Conservation (phyloP, 2,797 vertebrate genomes). For the Echiichthys vipera region DNA sequence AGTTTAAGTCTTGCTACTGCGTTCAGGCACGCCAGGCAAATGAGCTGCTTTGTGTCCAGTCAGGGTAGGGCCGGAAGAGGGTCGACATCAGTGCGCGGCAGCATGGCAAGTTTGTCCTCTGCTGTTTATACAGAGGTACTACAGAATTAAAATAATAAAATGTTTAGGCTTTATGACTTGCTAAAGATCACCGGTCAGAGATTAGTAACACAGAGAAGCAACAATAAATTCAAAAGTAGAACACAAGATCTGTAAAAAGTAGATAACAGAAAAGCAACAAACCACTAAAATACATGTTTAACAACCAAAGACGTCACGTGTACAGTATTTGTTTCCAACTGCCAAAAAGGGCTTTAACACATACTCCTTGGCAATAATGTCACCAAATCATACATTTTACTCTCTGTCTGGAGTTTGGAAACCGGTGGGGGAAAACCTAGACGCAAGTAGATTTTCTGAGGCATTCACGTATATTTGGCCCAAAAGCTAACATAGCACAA, state of each 20-base stretch:
- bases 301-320: background rate
- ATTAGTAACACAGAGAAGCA: background rate
- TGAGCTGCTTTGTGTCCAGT: constrained; percentile 62
- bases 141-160: constrained; percentile 31
- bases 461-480: background rate
- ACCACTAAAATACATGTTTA: background rate
- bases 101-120: constrained; percentile 82
- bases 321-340: background rate
- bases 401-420: background rate
- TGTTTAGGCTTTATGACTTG: background rate
- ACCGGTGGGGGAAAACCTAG: background rate
- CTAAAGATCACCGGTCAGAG: background rate
- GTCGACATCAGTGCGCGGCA: constrained; percentile 4
- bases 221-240: background rate
- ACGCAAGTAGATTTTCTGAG: no score
- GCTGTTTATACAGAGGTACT: constrained; percentile 72
- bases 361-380: accelerated
- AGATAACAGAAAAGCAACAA: background rate
- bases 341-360: background rate
- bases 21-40: constrained; percentile 47
- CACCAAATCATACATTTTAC: no score
- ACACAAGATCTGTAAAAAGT: background rate
- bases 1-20: constrained; percentile 48
- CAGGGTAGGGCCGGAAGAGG: constrained; percentile 19
- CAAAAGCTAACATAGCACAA: background rate